Percentiles rank a stretch among this genome's conserved stretches.
Conservation (phyloP, 2,797 vertebrate genomes). For the Squalus acanthias region DNA sequence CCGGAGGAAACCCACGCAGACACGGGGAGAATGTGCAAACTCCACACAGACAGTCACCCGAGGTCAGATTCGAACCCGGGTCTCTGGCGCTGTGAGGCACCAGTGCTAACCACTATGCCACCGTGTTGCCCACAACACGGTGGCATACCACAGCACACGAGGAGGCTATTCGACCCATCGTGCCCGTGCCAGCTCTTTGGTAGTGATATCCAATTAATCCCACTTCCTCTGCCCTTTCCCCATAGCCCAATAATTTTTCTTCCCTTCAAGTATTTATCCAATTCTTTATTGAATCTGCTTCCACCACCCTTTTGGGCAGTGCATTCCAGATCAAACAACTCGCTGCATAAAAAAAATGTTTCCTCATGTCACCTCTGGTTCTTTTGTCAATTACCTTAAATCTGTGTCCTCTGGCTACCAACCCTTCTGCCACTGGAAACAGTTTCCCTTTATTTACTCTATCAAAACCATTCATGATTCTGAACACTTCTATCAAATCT, state of each 20-base stretch:
- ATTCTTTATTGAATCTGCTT: neutral
- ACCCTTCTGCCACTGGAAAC: neutral
- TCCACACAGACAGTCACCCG: too few relatives aligned
- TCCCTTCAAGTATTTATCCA: neutral
- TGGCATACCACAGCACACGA: too few relatives aligned
- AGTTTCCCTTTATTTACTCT: neutral
- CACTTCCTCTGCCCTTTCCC: neutral
- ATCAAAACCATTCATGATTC: neutral
- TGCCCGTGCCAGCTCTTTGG: too few relatives aligned
- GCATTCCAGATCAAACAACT: neutral
- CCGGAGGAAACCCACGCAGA: too few relatives aligned
- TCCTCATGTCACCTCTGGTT: neutral
- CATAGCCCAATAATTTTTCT: neutral
- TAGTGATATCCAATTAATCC: neutral
- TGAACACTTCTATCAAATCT: neutral
- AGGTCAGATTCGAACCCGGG: too few relatives aligned
- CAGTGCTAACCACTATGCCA: too few relatives aligned
- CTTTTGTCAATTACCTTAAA: neutral
- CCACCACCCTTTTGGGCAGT: neutral
- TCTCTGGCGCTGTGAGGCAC: too few relatives aligned
- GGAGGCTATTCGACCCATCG: neutral
- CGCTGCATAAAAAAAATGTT: neutral
- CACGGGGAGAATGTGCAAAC: too few relatives aligned
- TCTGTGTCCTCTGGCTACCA: neutral
- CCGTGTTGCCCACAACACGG: too few relatives aligned